phyloP scores from a whole-genome alignment of 2,888 invertebrate genomes.

The Digitonthophagus gazella region DNA sequence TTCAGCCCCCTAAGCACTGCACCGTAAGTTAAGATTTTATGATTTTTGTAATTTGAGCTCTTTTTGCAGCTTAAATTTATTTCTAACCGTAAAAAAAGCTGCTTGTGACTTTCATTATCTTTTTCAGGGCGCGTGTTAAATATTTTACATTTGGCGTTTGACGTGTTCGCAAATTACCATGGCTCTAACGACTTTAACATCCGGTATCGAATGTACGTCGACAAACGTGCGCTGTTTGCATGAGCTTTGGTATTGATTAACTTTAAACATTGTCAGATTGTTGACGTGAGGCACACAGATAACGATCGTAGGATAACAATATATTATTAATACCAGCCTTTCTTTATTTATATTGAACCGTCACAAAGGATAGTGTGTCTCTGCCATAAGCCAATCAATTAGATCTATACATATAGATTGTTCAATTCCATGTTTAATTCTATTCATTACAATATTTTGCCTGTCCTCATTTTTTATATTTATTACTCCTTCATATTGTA shows the following conservation, averaged over 20 bases:
- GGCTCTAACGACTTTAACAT: not conserved
- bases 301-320: not conserved
- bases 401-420: not conserved
- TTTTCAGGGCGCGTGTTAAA: not conserved
- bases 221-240: not conserved
- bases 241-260: not conserved
- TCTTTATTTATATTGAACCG: not conserved
- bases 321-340: not conserved
- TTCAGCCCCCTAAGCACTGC: not conserved
- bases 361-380: no score
- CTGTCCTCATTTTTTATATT: no score
- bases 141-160: not conserved
- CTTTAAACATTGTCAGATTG: not conserved
- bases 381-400: no score
- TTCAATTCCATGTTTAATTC: not conserved
- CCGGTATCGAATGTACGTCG: not conserved
- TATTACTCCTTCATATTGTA: no score
- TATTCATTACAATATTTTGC: no score
- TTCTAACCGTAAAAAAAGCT: not conserved
- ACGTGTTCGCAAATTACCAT: not conserved
- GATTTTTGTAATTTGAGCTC: not conserved
- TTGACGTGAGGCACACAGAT: not conserved
- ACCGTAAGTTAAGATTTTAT: not conserved
- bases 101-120: not conserved
- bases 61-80: not conserved